These are phyloP conservation scores for Gisinianus flammeolus DNA, from an alignment of 2,888 invertebrate species.

Conservation along the genomic window DNA sequence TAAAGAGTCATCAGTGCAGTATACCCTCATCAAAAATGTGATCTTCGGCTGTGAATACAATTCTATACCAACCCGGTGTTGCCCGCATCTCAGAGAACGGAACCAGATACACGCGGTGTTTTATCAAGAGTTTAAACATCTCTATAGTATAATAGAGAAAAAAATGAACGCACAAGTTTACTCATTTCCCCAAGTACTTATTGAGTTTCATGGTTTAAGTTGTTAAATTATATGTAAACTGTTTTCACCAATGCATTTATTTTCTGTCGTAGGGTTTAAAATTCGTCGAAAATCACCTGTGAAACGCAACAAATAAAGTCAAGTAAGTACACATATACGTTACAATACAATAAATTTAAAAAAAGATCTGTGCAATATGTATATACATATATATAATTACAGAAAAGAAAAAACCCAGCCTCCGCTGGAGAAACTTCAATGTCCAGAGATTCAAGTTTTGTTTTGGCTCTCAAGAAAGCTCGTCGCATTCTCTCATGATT, in stretches of 20 bases:
- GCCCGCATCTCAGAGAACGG: slow-evolving; percentile 50
- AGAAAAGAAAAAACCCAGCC: slow-evolving; percentile 52
- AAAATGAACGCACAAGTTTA: not conserved
- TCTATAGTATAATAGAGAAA: slow-evolving; percentile 17
- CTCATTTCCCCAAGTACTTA: not conserved
- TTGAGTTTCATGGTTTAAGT: not conserved
- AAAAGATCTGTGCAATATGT: not conserved
- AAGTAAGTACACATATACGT: not conserved
- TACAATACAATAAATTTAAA: not conserved
- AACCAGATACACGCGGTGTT: slow-evolving; percentile 46
- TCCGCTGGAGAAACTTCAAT: slow-evolving; percentile 42
- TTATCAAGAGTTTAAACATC: slow-evolving; percentile 40
- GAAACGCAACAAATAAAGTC: too few relatives aligned
- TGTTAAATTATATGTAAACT: not conserved
- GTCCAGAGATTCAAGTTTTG: slow-evolving; percentile 34
- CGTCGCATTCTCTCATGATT: slow-evolving; percentile 45
- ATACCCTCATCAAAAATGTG: slow-evolving; percentile 38
- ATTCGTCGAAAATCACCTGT: not conserved
- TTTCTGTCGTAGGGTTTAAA: slow-evolving; percentile 12
- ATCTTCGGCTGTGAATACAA: slow-evolving; percentile 46
- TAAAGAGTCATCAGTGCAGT: too few relatives aligned
- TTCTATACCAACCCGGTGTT: slow-evolving; percentile 48
- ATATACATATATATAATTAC: not conserved
- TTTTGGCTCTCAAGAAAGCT: slow-evolving; percentile 38
- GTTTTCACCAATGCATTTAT: slow-evolving; percentile 22